A percentile compares a stretch with the other conserved stretches of the same genome.
phyloP scores from a whole-genome alignment of 1,140 invertebrate species.

The Heterodera schachtii region DNA sequence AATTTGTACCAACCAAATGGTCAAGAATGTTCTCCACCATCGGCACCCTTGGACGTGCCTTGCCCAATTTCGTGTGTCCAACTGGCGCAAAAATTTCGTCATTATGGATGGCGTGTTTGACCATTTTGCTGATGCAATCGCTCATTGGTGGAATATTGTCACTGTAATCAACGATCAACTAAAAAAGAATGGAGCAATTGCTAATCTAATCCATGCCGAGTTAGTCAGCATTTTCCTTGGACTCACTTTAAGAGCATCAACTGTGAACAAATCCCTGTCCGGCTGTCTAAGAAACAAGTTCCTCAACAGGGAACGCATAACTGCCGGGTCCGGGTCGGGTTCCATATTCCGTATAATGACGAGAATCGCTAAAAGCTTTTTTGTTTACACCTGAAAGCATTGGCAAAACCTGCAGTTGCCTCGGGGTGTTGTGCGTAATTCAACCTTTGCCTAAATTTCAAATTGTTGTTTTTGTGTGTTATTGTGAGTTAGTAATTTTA shows the following conservation, averaged over 20 bases:
- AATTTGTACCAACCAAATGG: conserved; percentile 19
- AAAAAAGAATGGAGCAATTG: conserved; percentile 3
- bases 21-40: conserved; percentile 19
- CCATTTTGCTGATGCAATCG: conserved; percentile 10
- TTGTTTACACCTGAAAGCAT: neutral
- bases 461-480: conserved; percentile 9
- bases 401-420: conserved; percentile 15
- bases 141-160: conserved; percentile 25
- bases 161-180: conserved; percentile 23
- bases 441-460: conserved; percentile 22
- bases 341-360: conserved; percentile 43
- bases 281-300: conserved; percentile 27
- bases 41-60: conserved; percentile 1
- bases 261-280: conserved; percentile 40
- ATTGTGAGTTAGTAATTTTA: neutral
- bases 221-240: neutral
- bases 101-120: neutral
- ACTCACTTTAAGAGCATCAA: conserved; percentile 36
- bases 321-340: conserved; percentile 19
- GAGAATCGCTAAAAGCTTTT: conserved; percentile 14
- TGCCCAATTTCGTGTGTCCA: conserved; percentile 3
- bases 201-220: too few species aligned
- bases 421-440: conserved; percentile 40
- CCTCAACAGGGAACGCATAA: conserved; percentile 22
- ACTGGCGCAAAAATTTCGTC: conserved; percentile 11